Evolutionary conservation across 2,113 vertebrate species (phyloP), one percentile per base, ranked within the genome.

Genomic region (Mus spicilegus): DNA sequence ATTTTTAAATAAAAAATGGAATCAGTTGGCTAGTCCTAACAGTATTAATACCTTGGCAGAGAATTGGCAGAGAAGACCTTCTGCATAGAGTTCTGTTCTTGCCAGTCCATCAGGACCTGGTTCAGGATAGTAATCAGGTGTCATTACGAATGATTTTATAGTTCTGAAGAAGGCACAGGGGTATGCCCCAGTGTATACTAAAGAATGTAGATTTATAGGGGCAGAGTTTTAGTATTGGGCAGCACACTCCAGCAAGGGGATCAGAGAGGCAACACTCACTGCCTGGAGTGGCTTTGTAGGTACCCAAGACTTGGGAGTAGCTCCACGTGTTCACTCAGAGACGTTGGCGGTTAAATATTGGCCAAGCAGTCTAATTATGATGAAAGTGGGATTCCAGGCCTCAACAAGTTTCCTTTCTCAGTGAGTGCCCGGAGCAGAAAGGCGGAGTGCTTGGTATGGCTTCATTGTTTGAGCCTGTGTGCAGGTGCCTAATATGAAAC

Each of bases 371-470:
- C 94, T 97, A 73, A 86, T 97, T 95, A 75, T 97, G 61, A 84
- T 87, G 90, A 92, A 96, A 70, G 33, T 92, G 39, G 63, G 61
- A 96, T 98, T 95, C 87, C 95, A 97, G 81, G 84, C 85, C 90
- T 97, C 97, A 90, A 97, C 39, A 87, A 54, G 69, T 92, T 88
- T 92, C 63, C 94, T 67, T 73, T 81, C 95, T 46, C 78, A 20
- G 54, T 0, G 0, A n/a, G 70, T 93, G 92, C 92, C 92, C 85
- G 42, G 90, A 87, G 95, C 95, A 96, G 56, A 96, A 97, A 95
- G 82, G 96, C 97, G 85, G 73, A 95, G 95, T 91, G 97, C 91
- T 94, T 95, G 97, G 95, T 65, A 95, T 78, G 96, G 93, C 73
- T 51, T 86, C 84, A 92, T 89, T 87, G 73, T 96, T 98, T 95